Evolutionary conservation across 1,140 invertebrate species (phyloP).

Genomic region (Pteromalus puparum): DNA sequence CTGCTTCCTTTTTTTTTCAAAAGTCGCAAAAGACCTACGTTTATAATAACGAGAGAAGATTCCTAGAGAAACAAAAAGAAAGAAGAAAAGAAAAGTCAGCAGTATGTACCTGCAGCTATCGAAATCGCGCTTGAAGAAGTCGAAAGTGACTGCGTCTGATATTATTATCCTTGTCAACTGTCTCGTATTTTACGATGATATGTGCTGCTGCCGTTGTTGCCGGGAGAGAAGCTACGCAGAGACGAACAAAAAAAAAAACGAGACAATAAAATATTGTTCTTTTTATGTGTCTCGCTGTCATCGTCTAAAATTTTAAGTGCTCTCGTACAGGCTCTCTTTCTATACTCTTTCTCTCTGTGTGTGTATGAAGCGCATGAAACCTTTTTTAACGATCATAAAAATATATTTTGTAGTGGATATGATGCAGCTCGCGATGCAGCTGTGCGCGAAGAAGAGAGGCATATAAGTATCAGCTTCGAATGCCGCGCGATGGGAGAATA

Average conservation of each 20-base stretch:
- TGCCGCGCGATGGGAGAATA: neutral
- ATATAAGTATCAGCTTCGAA: too few species aligned
- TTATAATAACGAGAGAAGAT: neutral
- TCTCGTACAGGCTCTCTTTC: too few species aligned
- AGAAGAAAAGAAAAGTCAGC: neutral
- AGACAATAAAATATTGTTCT: conserved; percentile 45
- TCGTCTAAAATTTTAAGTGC: conserved; percentile 46
- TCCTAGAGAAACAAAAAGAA: conserved; percentile 13
- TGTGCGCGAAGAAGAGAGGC: too few species aligned
- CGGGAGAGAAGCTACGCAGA: neutral
- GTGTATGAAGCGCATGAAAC: conserved; percentile 6
- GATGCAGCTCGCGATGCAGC: neutral
- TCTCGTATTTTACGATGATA: conserved; percentile 49
- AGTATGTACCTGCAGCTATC: conserved; percentile 15
- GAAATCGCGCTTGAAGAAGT: conserved; percentile 33
- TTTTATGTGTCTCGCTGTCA: conserved; percentile 44
- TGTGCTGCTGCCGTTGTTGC: neutral
- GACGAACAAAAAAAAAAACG: conserved; percentile 6
- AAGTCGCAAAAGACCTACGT: neutral
- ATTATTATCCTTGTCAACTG: conserved; percentile 49
- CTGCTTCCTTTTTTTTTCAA: neutral
- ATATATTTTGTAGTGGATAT: conserved; percentile 32
- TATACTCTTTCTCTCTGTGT: neutral
- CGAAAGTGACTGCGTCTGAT: conserved; percentile 42
- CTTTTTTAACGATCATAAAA: conserved; percentile 40